These are phyloP conservation scores for Centrocercus urophasianus DNA, from an alignment of 2,113 vertebrate species.

Conservation along the genomic window DNA sequence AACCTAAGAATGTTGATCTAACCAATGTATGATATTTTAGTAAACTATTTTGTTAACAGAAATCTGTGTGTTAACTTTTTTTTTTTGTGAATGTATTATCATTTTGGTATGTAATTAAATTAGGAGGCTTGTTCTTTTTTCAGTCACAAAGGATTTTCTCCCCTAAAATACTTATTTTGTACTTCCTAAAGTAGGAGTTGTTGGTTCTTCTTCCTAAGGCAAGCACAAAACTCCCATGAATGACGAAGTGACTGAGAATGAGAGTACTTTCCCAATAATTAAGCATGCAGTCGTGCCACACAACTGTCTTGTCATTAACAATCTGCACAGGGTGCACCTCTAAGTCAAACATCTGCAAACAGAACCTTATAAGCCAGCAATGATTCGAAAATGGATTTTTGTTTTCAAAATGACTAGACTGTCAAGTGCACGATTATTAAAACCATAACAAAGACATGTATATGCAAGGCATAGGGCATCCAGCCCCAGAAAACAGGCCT, in stretches of 20 bases:
- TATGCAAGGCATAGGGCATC: background rate
- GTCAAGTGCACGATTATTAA: background rate
- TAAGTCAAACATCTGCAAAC: background rate
- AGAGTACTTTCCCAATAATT: background rate
- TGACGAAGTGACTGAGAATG: background rate
- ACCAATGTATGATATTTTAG: conserved; percentile 15
- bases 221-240: background rate
- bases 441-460: background rate
- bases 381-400: background rate
- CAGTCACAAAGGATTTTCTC: background rate
- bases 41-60: conserved; percentile 52
- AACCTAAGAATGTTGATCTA: background rate
- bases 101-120: background rate
- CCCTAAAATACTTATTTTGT: background rate
- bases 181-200: background rate
- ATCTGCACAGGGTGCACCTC: background rate
- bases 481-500: background rate
- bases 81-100: background rate
- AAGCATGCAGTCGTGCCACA: background rate
- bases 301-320: background rate
- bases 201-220: background rate
- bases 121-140: background rate
- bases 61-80: background rate
- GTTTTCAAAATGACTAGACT: background rate
- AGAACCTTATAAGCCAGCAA: background rate